Percentiles rank a stretch among this genome's conserved stretches.
phyloP scores from a whole-genome alignment of 2,888 invertebrate genomes.

The Drosophila heteroneura region DNA sequence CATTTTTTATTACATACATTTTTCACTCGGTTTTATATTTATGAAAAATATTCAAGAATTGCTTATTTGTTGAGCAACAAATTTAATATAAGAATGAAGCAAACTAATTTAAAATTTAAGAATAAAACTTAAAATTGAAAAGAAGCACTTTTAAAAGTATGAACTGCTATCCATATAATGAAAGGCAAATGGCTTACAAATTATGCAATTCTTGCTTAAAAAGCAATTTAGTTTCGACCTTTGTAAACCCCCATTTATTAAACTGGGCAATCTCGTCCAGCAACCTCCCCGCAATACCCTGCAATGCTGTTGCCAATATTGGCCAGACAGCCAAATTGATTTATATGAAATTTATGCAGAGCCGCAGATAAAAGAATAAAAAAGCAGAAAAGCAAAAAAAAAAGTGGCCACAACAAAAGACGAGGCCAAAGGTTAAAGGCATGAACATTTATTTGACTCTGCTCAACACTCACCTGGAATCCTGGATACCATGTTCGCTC shows the following conservation, averaged over 20 bases:
- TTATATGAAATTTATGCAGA: constrained; percentile 77
- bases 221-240: constrained; percentile 66
- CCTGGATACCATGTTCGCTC: constrained; percentile 86
- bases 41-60: not conserved
- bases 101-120: not conserved
- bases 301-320: constrained; percentile 41
- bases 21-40: not conserved
- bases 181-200: constrained; percentile 58
- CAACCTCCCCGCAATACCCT: not conserved
- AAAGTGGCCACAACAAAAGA: constrained; percentile 12
- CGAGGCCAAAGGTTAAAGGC: constrained; percentile 28
- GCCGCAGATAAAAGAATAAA: constrained; percentile 22
- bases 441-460: constrained; percentile 54
- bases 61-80: not conserved
- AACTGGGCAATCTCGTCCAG: constrained; percentile 11
- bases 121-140: constrained; percentile 8
- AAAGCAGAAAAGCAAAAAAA: not conserved
- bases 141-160: constrained; percentile 22
- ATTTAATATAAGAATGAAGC: not conserved
- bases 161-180: constrained; percentile 34
- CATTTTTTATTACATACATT: not conserved
- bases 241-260: constrained; percentile 48
- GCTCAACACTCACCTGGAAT: constrained; percentile 86
- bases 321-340: constrained; percentile 63
- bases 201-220: constrained; percentile 66